Percentiles rank a stretch among this genome's conserved stretches.
Conservation (phyloP, 1,140 invertebrate species). For the Asobara japonica region DNA sequence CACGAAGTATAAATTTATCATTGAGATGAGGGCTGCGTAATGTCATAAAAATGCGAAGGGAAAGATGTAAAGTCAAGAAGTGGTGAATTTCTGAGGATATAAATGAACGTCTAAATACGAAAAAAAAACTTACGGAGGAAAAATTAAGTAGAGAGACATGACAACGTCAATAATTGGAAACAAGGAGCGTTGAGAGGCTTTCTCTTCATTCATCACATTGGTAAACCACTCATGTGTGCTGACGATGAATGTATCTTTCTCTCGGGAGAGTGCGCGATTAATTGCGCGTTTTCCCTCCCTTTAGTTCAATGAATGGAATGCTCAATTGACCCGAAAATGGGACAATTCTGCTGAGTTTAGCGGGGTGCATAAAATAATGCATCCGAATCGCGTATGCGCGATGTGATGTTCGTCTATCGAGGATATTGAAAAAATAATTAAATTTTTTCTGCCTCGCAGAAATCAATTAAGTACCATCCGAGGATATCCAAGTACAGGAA, state of each 20-base stretch:
- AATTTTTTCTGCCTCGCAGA: not conserved
- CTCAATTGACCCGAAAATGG: conserved; percentile 26
- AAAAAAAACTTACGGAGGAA: no score
- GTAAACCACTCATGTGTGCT: not conserved
- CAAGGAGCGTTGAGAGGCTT: not conserved
- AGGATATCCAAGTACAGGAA: no score
- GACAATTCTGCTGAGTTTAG: not conserved
- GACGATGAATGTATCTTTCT: not conserved
- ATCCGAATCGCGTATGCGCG: not conserved
- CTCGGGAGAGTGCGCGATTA: not conserved
- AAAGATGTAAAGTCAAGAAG: not conserved
- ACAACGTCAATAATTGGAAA: not conserved
- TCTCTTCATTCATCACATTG: not conserved
- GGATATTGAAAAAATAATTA: not conserved
- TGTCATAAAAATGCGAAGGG: not conserved
- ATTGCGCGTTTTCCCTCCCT: conserved; percentile 4
- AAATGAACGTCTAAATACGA: no score
- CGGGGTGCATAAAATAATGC: not conserved
- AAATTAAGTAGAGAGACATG: not conserved
- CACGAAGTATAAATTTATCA: not conserved
- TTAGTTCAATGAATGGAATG: conserved; percentile 23
- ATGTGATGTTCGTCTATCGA: not conserved
- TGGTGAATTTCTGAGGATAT: no score
- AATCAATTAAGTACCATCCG: no score
- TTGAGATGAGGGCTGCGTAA: not conserved